A percentile compares a stretch with the other conserved stretches of the same genome.
phyloP scores from a whole-genome alignment of 1,140 invertebrate species.

The Pectinophora gossypiella region DNA sequence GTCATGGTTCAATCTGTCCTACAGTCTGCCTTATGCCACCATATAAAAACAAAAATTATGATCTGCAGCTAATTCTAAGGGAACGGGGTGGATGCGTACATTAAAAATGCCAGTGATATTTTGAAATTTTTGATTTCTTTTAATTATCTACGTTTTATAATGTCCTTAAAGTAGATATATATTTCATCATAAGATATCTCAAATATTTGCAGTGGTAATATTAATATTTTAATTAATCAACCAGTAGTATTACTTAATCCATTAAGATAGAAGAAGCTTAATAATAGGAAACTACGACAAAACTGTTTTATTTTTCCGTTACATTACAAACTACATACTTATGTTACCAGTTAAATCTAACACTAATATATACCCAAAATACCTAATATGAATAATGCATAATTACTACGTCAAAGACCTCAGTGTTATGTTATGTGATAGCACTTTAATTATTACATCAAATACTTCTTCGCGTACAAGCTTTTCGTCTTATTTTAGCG shows the following conservation, averaged over 20 bases:
- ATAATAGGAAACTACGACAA: slow-evolving; percentile 74
- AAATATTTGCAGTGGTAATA: slow-evolving; percentile 77
- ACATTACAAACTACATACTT: slow-evolving; percentile 74
- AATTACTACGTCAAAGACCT: slow-evolving; percentile 70
- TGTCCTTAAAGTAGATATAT: slow-evolving; percentile 77
- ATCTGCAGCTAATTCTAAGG: slow-evolving; percentile 42
- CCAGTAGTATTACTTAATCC: slow-evolving; percentile 75
- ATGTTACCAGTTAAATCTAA: slow-evolving; percentile 72
- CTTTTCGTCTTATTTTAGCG: slow-evolving; percentile 69
- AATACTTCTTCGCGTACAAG: slow-evolving; percentile 62
- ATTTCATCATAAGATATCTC: slow-evolving; percentile 76
- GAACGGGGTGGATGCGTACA: slow-evolving; percentile 39
- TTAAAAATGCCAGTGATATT: slow-evolving; percentile 73
- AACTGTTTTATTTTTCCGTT: slow-evolving; percentile 68
- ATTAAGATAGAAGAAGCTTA: slow-evolving; percentile 77
- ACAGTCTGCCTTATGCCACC: slow-evolving; percentile 22
- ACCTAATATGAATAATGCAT: slow-evolving; percentile 75
- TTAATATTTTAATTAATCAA: slow-evolving; percentile 76
- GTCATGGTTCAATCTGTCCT: no score
- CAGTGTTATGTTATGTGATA: slow-evolving; percentile 65
- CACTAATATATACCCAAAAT: slow-evolving; percentile 75
- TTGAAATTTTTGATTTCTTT: slow-evolving; percentile 76
- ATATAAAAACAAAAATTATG: slow-evolving; percentile 73
- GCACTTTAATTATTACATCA: slow-evolving; percentile 62
- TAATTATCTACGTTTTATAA: slow-evolving; percentile 77